Percentiles rank a stretch among this genome's conserved stretches.
Conservation (phyloP, 2,888 invertebrate species). For the Subacronicta megacephala region DNA sequence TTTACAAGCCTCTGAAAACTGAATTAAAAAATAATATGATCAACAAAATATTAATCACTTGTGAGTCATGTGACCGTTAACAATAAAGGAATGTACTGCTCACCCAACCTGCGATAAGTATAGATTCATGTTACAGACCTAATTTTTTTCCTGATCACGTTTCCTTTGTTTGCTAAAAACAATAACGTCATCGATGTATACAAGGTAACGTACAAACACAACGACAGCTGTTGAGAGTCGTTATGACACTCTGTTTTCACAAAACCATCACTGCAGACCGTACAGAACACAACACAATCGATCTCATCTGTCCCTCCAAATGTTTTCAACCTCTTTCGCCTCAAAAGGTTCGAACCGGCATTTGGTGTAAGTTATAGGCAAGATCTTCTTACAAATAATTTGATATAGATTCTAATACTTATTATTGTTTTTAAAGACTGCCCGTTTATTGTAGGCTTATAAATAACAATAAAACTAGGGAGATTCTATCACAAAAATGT, state of each 20-base stretch:
- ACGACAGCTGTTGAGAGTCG: neutral
- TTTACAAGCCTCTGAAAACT: too few species aligned
- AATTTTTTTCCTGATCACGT: too few species aligned
- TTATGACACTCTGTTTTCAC: constrained; percentile 9
- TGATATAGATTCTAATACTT: neutral
- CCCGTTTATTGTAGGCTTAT: neutral
- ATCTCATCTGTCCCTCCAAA: constrained; percentile 44
- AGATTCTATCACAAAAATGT: neutral
- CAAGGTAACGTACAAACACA: neutral
- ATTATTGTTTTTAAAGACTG: neutral
- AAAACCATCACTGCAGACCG: constrained; percentile 16
- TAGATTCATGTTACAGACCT: too few species aligned
- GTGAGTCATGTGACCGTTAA: too few species aligned
- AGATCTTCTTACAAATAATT: neutral
- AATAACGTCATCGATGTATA: constrained; percentile 4
- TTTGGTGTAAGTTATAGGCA: constrained; percentile 42
- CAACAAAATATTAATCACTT: too few species aligned
- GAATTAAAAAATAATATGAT: too few species aligned
- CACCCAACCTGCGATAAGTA: too few species aligned
- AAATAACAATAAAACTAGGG: neutral
- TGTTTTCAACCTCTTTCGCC: constrained; percentile 55
- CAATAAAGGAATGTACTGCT: too few species aligned
- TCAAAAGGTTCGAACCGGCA: constrained; percentile 45
- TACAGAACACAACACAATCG: constrained; percentile 44
- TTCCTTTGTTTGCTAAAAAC: neutral